Conservation (phyloP, 2,797 vertebrate species). For the Clamator glandarius region DNA sequence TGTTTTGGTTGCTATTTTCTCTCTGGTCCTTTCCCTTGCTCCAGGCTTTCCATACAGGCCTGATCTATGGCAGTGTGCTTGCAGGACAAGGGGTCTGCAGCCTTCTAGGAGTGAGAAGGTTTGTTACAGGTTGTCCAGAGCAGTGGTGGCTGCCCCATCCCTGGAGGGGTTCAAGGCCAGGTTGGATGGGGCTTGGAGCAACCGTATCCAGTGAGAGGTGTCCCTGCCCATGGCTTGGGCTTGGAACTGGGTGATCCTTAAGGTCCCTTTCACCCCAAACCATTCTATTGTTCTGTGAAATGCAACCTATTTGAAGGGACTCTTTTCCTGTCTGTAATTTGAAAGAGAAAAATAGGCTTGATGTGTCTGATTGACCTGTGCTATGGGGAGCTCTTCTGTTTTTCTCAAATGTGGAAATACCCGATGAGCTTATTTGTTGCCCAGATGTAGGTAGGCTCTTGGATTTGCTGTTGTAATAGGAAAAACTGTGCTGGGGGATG, state of each 20-base stretch:
- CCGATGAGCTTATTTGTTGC: fast-evolving
- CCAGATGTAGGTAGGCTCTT: not conserved
- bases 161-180: too few relatives aligned
- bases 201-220: too few relatives aligned
- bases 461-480: not conserved
- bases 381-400: not conserved
- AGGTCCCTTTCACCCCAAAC: too few relatives aligned
- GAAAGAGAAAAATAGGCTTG: not conserved
- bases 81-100: not conserved
- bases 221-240: too few relatives aligned
- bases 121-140: not conserved
- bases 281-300: too few relatives aligned
- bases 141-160: too few relatives aligned
- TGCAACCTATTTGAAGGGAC: not conserved
- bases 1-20: not conserved
- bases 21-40: not conserved
- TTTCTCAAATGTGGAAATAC: not conserved
- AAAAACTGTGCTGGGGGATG: not conserved
- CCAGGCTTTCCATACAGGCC: not conserved
- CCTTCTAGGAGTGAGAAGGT: not conserved
- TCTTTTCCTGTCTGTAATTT: not conserved
- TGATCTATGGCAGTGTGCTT: not conserved
- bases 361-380: not conserved
- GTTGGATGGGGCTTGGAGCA: too few relatives aligned
- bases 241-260: too few relatives aligned